These are phyloP conservation scores for Pangasius mekongensis DNA, from an alignment of 2,797 vertebrate genomes.

Conservation along the genomic window DNA sequence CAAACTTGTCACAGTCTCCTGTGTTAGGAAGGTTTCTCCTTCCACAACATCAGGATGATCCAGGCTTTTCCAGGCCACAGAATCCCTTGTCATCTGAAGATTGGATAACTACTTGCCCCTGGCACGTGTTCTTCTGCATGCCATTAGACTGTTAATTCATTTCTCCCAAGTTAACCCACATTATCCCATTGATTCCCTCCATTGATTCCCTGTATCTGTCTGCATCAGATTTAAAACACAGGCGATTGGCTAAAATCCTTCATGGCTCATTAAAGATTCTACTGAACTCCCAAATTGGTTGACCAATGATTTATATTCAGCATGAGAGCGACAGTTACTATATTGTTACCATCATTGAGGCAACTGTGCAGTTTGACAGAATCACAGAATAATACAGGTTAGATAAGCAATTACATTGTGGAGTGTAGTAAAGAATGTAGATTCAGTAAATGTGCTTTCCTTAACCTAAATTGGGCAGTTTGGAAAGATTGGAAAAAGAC, in stretches of 20 bases:
- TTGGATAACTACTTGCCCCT: not conserved
- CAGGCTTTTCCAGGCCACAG: not conserved
- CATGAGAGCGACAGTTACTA: not conserved
- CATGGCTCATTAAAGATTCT: not conserved
- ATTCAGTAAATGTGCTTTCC: not conserved
- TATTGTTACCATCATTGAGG: not conserved
- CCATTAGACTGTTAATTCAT: not conserved
- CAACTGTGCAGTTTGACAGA: not conserved
- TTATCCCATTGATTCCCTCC: not conserved
- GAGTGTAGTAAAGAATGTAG: not conserved
- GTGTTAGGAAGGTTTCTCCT: not conserved
- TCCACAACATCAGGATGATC: not conserved
- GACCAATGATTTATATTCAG: not conserved
- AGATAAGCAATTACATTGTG: not conserved
- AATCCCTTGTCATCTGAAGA: not conserved
- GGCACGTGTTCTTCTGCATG: not conserved
- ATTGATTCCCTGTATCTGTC: not conserved
- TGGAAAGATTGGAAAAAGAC: not conserved
- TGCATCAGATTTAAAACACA: not conserved
- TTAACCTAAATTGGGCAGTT: not conserved
- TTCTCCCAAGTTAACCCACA: not conserved
- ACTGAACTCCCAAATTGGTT: not conserved
- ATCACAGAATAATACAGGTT: not conserved
- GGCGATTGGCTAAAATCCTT: not conserved
- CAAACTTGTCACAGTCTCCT: slow-evolving; percentile 1